Evolutionary conservation across 2,888 invertebrate species (phyloP).

Genomic region (Drosophila setosimentum): DNA sequence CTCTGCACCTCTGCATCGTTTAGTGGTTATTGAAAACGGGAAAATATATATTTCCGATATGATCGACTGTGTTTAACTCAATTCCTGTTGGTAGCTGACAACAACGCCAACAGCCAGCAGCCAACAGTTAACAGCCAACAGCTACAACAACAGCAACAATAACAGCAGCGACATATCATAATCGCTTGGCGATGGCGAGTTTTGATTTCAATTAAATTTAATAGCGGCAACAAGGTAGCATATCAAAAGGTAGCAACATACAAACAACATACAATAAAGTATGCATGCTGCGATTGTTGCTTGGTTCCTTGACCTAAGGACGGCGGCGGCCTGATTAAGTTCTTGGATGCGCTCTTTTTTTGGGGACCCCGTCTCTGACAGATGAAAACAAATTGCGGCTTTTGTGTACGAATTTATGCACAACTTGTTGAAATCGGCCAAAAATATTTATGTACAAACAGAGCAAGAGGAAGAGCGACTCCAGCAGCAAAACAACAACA

Average conservation of each 20-base stretch:
- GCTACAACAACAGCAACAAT: not conserved
- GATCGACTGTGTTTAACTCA: not conserved
- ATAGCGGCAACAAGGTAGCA: slow-evolving; percentile 66
- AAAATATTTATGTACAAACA: slow-evolving; percentile 73
- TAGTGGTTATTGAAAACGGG: not conserved
- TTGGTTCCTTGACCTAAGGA: slow-evolving; percentile 73
- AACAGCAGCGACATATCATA: slow-evolving; percentile 28
- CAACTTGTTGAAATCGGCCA: slow-evolving; percentile 78
- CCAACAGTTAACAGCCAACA: not conserved
- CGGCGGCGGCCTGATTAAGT: slow-evolving; percentile 70
- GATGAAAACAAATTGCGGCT: slow-evolving; percentile 81
- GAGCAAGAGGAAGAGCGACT: slow-evolving; percentile 35
- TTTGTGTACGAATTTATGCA: slow-evolving; percentile 80
- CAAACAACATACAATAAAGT: slow-evolving; percentile 8
- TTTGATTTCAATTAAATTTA: slow-evolving; percentile 81
- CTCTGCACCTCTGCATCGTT: not conserved
- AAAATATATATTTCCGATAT: not conserved
- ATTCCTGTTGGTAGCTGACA: slow-evolving; percentile 7
- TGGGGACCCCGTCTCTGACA: slow-evolving; percentile 46
- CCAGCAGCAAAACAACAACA: not conserved
- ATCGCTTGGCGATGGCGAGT: slow-evolving; percentile 44
- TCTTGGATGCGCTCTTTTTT: slow-evolving; percentile 51
- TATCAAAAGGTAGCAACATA: slow-evolving; percentile 45
- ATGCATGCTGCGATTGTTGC: slow-evolving; percentile 12
- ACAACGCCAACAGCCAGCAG: not conserved